Base-by-base conservation (phyloP, 1,140 invertebrate genomes). In the Trichonephila clavipes region DNA sequence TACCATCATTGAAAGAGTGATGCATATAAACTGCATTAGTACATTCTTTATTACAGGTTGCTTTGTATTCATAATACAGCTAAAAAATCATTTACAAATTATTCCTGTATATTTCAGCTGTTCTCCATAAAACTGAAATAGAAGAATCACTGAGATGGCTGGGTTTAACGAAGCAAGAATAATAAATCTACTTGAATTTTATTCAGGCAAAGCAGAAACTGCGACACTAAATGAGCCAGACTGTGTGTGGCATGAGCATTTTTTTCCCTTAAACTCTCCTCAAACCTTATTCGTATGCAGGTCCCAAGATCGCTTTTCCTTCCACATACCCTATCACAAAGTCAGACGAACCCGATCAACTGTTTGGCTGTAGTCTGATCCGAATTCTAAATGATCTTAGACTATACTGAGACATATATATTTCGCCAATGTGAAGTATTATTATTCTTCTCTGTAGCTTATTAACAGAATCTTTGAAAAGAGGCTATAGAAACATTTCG, bases 171-270 rank as follows among this genome's bases (percentile, higher is more conserved):
- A 88, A 72, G 87, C 64, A 88, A 51, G 62, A 81, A 81, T 88
- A 90, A 90, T 69, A 90, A 90, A 90, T 82, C 69, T 81, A 59
- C 58, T 90, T 51, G 88, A 90, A 90, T 90, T 90, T 81, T 81
- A 77, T 90, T 90, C 51, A 28, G 81, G 88, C 51, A 81, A 77
- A 64, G 34, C 18, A 21, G 61, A 77, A 19, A 28, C 62, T 40
- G 24, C n/a, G 72, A 61, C 88, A 81, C 88, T 82, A 90, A 90
- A 90, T 90, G 88, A 81, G 64, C 87, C 61, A 28, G 77, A 91
- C 90, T 66, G n/a, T n/a, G n/a, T n/a, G n/a, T n/a, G 14, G 51
- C 59, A 85, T 66, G 24, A 91, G 59, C 10, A 40, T 82, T 24
- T 61, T 90, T 90, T 59, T 61, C 14, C 24, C 59, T 81, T 28